Base-by-base conservation (phyloP, 2,113 vertebrate species). In the Apodemus sylvaticus region DNA sequence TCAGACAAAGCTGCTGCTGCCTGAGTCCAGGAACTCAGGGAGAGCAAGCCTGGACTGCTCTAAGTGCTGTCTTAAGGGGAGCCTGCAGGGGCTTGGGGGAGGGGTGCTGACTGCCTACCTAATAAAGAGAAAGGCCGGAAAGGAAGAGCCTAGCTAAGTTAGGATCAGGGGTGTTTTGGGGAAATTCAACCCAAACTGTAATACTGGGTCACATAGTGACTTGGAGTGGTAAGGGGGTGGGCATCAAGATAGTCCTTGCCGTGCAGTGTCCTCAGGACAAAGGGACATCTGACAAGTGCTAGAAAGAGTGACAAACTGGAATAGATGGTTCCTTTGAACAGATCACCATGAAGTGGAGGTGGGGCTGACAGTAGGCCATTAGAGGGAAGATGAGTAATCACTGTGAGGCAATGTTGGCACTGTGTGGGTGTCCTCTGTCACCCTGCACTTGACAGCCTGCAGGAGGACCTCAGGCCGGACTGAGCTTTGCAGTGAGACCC, bases 81-180 rank as follows among this genome's bases (percentile, higher is more conserved):
- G 26, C 1, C 0, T 2, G 14, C 7, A 10, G 60, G 24, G 29
- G 0, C 26, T 64, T 10, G 29, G 64, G 29, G 3, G 64, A 1
- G 64, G 64, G 3, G 8, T 31, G 64, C 14, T 31, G 58, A 82
- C 22, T 24, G 36, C 24, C 64, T 85, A 45, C 26, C 24, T 60
- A 85, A 39, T 26, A 68, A 9, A 12, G 42, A 34, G 62, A 51
- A 51, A 22, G 42, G 42, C 62, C 22, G 29, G 83, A 51, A 22
- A 68, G 29, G 62, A 42, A 64, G 48, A 86, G 45, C 60, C 7
- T 13, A 14, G 82, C 7, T 24, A 64, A 45, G 60, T 42, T 39
- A 85, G 60, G 26, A 20, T 13, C 34, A 58, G 78, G 7, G 78
- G 34, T 31, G 13, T 62, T 62, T 42, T 26, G 16, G n/a, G n/a